Base-by-base conservation (phyloP, 2,113 vertebrate genomes). In the Carassius carassius region DNA sequence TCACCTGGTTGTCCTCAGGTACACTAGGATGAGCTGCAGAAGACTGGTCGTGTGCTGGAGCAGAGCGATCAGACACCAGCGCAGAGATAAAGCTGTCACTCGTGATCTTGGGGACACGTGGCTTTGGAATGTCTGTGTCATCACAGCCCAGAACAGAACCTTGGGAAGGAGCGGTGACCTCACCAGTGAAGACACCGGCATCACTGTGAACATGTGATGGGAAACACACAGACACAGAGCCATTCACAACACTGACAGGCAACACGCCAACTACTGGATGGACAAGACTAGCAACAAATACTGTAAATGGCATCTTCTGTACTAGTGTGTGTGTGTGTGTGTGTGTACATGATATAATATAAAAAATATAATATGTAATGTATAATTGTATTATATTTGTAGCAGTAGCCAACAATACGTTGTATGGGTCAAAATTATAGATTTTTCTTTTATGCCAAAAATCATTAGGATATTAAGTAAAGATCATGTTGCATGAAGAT, bases 151-250 rank as follows among this genome's bases (percentile, higher is more conserved):
- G 91, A 7, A 93, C 90, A 0, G 95, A 87, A 0, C 94, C 94
- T 0, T 94, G 94, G 0, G 92, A 93, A 29, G 95, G 94, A 47
- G 94, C 94, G 7, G 95, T 95, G 89, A 95, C 91, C 89, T 96
- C 95, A 3, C 95, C 94, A 0, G 94, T 93, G 47, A 97, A 96
- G 92, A 96, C 96, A 91, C 95, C 93, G 88, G 94, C 94, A 12
- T 94, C 95, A 54, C 97, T 97, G 23, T 56, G 37, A 25, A 76
- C 29, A 65, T 85, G 87, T n/a, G 85, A 83, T 83, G 32, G 9
- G 67, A 70, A 70, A 70, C 16, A 70, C 67, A 37, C 67, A 70
- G 67, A 37, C 65, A 37, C 65, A 37, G 65, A 69, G 32, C 3
- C 32, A n/a, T 41, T 56, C 32, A 58, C 10, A 54, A 23, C 37